Evolutionary conservation across 2,113 vertebrate genomes (phyloP).

Genomic region (Coracopsis vasa): DNA sequence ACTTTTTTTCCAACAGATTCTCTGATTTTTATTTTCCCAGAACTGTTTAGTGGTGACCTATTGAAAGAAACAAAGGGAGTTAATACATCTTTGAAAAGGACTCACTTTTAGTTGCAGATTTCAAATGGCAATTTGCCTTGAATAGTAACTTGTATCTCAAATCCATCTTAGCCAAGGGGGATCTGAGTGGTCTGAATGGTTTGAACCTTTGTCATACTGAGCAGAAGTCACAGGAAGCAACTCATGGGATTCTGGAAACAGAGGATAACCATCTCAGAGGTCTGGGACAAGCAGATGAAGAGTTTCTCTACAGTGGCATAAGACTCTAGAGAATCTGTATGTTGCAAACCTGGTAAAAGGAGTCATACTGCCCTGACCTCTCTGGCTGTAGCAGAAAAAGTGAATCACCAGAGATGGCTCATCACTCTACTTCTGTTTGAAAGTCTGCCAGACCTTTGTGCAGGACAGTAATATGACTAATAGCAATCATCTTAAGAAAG

Average conservation of each 20-base stretch:
- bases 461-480: slow-evolving; percentile 16
- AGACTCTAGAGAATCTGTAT: not conserved
- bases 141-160: not conserved
- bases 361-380: not conserved
- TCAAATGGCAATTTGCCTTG: not conserved
- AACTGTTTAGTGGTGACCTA: not conserved
- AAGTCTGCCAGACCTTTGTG: not conserved
- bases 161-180: not conserved
- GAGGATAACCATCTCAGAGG: not conserved
- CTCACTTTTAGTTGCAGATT: not conserved
- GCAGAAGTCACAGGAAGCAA: not conserved
- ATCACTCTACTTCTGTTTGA: not conserved
- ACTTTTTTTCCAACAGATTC: not conserved
- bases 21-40: not conserved
- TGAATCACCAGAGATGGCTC: slow-evolving; percentile 58
- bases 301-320: not conserved
- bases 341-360: not conserved
- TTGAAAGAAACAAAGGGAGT: not conserved
- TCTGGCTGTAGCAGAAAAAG: not conserved
- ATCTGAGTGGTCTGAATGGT: not conserved
- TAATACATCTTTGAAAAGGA: not conserved
- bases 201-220: not conserved
- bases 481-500: not conserved
- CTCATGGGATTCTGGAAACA: not conserved
- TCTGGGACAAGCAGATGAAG: not conserved